Evolutionary conservation across 2,797 vertebrate genomes (phyloP).

Genomic region (Coccyzus lansbergi): DNA sequence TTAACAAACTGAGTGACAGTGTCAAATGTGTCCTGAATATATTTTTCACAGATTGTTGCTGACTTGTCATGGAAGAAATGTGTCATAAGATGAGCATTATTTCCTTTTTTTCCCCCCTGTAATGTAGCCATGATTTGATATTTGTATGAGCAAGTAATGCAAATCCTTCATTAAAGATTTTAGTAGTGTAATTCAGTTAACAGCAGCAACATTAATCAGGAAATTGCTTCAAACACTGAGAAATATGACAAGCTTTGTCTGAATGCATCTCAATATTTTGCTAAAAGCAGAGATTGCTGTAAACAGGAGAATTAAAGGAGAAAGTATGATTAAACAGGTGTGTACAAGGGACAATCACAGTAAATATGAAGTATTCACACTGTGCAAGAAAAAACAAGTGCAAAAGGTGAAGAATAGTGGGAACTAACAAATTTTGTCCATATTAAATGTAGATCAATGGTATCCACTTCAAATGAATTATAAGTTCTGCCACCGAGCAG

Average conservation of each 20-base stretch:
- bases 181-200: slow-evolving; percentile 55
- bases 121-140: slow-evolving; percentile 41
- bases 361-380: neutral
- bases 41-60: neutral
- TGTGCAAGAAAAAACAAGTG: slow-evolving; percentile 27
- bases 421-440: slow-evolving; percentile 18
- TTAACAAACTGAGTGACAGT: slow-evolving; percentile 26
- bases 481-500: slow-evolving; percentile 41
- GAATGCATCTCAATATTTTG: slow-evolving; percentile 56
- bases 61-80: slow-evolving; percentile 27
- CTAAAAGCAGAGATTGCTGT: slow-evolving; percentile 40
- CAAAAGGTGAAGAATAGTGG: slow-evolving; percentile 37
- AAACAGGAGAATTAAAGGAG: slow-evolving; percentile 28
- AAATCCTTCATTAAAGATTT: slow-evolving; percentile 51
- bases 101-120: neutral
- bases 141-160: slow-evolving; percentile 38
- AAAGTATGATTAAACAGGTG: slow-evolving; percentile 19
- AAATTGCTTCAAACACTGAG: slow-evolving; percentile 33
- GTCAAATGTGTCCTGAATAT: slow-evolving; percentile 6
- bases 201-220: slow-evolving; percentile 50
- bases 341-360: accelerated
- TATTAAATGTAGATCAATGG: slow-evolving; percentile 59
- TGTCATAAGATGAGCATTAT: neutral
- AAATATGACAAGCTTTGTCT: slow-evolving; percentile 52
- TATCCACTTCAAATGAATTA: slow-evolving; percentile 24